Conservation (phyloP, 2,113 vertebrate genomes). For the Sturnira hondurensis region DNA sequence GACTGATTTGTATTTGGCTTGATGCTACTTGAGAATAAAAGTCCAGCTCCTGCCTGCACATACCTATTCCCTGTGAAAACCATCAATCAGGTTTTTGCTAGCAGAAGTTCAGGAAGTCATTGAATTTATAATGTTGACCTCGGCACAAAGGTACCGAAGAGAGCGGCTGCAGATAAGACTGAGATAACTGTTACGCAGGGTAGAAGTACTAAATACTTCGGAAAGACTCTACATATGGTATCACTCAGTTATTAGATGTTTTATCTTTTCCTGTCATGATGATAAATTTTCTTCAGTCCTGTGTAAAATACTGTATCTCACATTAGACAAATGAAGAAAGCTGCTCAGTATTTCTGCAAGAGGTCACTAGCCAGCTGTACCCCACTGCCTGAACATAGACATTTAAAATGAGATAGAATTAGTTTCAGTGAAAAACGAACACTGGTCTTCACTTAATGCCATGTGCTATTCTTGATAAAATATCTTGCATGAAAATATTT, state of each 20-base stretch:
- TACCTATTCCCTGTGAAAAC: not conserved
- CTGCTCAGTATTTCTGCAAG: slow-evolving; percentile 15
- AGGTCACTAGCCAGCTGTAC: slow-evolving; percentile 39
- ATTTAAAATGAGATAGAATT: slow-evolving; percentile 8
- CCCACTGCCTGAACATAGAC: not conserved
- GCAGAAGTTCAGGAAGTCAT: slow-evolving; percentile 49
- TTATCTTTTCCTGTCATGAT: slow-evolving; percentile 61
- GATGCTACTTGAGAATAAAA: slow-evolving; percentile 46
- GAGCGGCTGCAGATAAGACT: not conserved
- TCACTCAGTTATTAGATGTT: slow-evolving; percentile 78
- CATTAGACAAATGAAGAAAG: slow-evolving; percentile 58
- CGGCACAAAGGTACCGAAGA: slow-evolving; percentile 19
- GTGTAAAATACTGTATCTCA: slow-evolving; percentile 35
- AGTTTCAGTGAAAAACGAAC: slow-evolving; percentile 8
- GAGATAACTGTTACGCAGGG: not conserved
- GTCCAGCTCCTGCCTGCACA: not conserved
- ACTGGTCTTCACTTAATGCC: not conserved
- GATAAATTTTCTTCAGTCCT: slow-evolving; percentile 49
- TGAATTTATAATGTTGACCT: slow-evolving; percentile 61
- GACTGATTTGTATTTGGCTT: slow-evolving; percentile 51
- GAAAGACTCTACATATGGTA: slow-evolving; percentile 76
- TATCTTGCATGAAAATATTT: slow-evolving; percentile 4
- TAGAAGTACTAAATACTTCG: slow-evolving; percentile 41
- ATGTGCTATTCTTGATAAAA: not conserved
- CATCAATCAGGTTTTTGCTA: slow-evolving; percentile 26